Evolutionary conservation across 2,797 vertebrate genomes (phyloP), one percentile per base, ranked within the genome.

Genomic region (Sebastiscus tertius): DNA sequence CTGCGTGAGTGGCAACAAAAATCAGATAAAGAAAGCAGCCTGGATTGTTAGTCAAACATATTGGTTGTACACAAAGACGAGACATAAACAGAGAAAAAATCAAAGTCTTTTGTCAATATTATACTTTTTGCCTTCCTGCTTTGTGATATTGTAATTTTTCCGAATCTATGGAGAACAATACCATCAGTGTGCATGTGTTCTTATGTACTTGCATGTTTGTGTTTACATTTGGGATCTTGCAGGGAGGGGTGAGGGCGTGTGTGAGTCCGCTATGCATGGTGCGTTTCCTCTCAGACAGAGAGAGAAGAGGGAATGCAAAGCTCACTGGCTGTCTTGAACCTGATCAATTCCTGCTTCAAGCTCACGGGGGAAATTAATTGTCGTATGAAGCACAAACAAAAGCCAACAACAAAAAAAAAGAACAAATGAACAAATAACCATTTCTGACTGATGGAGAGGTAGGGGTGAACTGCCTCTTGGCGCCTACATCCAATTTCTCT

Each of bases 331-430:
- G 86, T 65, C 83, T 87, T 61, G 14, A 85, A 78, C 81, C 85
- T 82, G 91, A 93, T 93, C 88, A 88, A 93, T 94, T 87, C 84
- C 72, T 82, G 77, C 82, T 86, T 86, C 82, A 80, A 79, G 81
- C 90, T 92, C 92, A 81, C 89, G 61, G 81, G 92, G 93, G 91
- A 93, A 93, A 95, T 94, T 85, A 92, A 92, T 91, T 87, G 91
- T 88, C 46, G 75, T 87, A 87, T 89, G 84, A 93, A 94, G 84
- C 89, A 68, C 88, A 94, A 92, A 93, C 83, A 88, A 88, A 89
- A 80, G 75, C 65, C 74, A 84, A 79, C 77, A 75, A 88, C 78
- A 42, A 42, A 83, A 79, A 49, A 49, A 20, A 72, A 80, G 83
- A 88, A 85, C 80, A 90, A 90, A 90, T 70, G 79, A 91, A 91